Base-by-base conservation (phyloP, 2,113 vertebrate species). In the Tinamus guttatus region DNA sequence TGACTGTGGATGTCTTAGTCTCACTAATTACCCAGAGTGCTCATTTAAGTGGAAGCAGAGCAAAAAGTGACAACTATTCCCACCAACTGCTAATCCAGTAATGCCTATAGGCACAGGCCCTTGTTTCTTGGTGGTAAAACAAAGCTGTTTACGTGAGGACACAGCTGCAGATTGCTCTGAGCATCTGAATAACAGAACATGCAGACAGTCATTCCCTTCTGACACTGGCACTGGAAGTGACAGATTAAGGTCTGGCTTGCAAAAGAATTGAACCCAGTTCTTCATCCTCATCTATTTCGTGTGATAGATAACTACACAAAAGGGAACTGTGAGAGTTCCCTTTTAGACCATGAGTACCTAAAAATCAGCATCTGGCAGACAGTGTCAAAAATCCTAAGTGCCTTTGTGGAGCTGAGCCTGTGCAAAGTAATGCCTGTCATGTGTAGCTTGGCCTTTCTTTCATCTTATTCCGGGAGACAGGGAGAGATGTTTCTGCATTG, bases 21-120 rank as follows among this genome's bases (percentile, higher is more conserved):
- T 34, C 41, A 6, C 1, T 0, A 73, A 30, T 43, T 52, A 34
- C 56, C 71, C 77, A 51, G 28, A 78, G 30, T 0, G 0, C 71
- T 67, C 36, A 68, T 68, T 84, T 68, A 68, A 38, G 24, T 3
- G 4, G 9, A 59, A 77, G 49, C 32, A 43, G 64, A 74, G 60
- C 4, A 67, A 70, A 89, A 91, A 68, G 36, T 34, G 49, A 15
- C 34, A 75, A 12, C 8, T 40, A 7, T 28, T 67, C n/a, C 41
- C 28, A 13, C 67, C 85, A 22, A 51, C n/a, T 63, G 49, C 38
- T 60, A 56, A 77, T 63, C 38, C 10, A 49, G 22, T 25, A 60
- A 59, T 65, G 40, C 21, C 18, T 10, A 11, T 60, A 18, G 18
- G 4, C 36, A 25, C 9, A 63, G 15, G 38, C 11, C 51, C 7